Evolutionary conservation across 1,140 invertebrate species (phyloP).

Genomic region (Physella acuta): DNA sequence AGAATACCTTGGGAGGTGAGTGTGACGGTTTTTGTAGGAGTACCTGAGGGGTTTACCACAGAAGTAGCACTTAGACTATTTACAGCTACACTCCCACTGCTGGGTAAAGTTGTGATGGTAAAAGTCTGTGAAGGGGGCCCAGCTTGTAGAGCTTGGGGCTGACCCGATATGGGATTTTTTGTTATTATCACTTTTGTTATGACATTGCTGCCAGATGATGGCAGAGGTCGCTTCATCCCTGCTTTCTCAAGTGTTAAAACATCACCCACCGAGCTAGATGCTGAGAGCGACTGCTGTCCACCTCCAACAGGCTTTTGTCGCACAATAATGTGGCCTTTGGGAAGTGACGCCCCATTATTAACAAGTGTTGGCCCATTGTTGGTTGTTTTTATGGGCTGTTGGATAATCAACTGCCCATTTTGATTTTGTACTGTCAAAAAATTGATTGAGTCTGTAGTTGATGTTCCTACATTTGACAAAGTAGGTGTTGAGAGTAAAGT

Average conservation of each 20-base stretch:
- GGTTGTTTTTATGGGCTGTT: constrained; percentile 11
- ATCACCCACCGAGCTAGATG: constrained; percentile 23
- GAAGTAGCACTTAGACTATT: not conserved
- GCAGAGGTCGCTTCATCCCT: constrained; percentile 38
- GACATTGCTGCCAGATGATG: constrained; percentile 30
- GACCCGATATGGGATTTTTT: constrained; percentile 58
- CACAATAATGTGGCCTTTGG: constrained; percentile 27
- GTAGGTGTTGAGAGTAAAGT: not conserved
- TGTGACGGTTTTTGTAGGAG: constrained; percentile 71
- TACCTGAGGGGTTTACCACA: constrained; percentile 20
- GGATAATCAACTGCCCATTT: constrained; percentile 21
- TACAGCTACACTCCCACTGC: constrained; percentile 3
- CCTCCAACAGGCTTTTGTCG: not conserved
- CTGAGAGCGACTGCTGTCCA: constrained; percentile 11
- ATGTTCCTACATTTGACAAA: not conserved
- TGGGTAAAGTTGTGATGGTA: constrained; percentile 30
- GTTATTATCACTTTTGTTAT: constrained; percentile 68
- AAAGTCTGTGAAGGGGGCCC: constrained; percentile 3
- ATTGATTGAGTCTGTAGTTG: constrained; percentile 1
- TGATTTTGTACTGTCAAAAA: constrained; percentile 20
- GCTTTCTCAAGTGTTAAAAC: constrained; percentile 30
- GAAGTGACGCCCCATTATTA: constrained; percentile 21
- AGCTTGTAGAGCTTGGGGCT: constrained; percentile 48
- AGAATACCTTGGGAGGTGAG: constrained; percentile 64
- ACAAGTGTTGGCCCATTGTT: constrained; percentile 20